phyloP scores from a whole-genome alignment of 2,888 invertebrate species.

The Gastrophysa polygoni region DNA sequence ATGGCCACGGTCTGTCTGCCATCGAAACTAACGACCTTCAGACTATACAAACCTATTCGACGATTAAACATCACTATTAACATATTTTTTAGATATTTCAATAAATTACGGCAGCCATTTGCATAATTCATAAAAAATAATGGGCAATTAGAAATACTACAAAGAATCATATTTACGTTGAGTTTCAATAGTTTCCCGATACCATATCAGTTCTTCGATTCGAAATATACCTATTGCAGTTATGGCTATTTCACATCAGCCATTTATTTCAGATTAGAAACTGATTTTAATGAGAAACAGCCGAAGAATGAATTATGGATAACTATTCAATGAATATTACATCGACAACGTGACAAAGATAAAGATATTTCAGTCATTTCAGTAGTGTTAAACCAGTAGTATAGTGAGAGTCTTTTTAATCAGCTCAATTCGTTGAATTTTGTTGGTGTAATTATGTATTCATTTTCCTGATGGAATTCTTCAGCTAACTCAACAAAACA shows the following conservation, averaged over 20 bases:
- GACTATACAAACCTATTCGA: background rate
- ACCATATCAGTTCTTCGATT: background rate
- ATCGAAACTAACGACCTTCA: constrained; percentile 3
- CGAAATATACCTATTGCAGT: constrained; percentile 4
- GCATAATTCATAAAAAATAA: constrained; percentile 11
- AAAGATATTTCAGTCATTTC: too few relatives aligned
- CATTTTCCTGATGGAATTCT: too few relatives aligned
- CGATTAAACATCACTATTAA: background rate
- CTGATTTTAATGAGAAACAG: too few relatives aligned
- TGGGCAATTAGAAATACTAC: constrained; percentile 12
- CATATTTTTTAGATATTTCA: constrained; percentile 12
- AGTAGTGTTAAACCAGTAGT: too few relatives aligned
- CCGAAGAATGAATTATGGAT: too few relatives aligned
- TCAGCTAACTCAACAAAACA: too few relatives aligned
- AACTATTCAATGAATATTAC: too few relatives aligned
- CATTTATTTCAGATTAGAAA: background rate
- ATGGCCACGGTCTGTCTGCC: constrained; percentile 11
- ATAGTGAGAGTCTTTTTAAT: too few relatives aligned
- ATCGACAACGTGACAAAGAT: too few relatives aligned
- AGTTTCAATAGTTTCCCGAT: background rate
- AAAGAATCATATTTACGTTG: constrained; percentile 3
- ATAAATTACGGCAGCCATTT: background rate
- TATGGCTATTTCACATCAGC: background rate
- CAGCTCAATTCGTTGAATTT: too few relatives aligned
- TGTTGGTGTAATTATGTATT: too few relatives aligned